phyloP scores from a whole-genome alignment of 2,888 invertebrate genomes.

The Helleia helle region DNA sequence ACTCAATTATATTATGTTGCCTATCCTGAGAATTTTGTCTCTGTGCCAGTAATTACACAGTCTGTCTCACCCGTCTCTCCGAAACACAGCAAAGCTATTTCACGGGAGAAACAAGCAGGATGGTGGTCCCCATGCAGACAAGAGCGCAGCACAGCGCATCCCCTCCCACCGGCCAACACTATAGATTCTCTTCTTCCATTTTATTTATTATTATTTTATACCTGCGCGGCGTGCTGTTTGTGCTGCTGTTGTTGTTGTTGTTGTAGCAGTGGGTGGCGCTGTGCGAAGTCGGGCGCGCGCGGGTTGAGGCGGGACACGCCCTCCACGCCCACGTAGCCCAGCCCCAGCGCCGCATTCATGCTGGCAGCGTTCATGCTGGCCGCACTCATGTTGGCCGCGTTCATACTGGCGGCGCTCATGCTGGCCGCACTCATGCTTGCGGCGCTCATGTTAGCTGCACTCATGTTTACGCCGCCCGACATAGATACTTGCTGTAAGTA shows the following conservation, averaged over 20 bases:
- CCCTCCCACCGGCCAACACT: too few relatives aligned
- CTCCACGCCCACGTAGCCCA: constrained; percentile 47
- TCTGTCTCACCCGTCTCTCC: too few relatives aligned
- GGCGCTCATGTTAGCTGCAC: constrained; percentile 24
- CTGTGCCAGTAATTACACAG: too few relatives aligned
- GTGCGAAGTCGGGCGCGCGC: constrained; percentile 65
- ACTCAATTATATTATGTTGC: too few relatives aligned
- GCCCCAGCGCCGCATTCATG: constrained; percentile 27
- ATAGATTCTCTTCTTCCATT: too few relatives aligned
- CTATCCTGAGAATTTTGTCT: too few relatives aligned
- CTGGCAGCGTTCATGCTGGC: constrained; percentile 23
- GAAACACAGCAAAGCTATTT: too few relatives aligned
- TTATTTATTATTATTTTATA: too few relatives aligned
- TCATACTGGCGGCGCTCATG: constrained; percentile 22
- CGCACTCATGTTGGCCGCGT: constrained; percentile 24
- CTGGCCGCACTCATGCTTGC: constrained; percentile 18
- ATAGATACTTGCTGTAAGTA: constrained; percentile 25
- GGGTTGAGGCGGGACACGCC: constrained; percentile 64
- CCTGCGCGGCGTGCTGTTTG: constrained; percentile 43
- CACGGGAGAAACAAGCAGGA: too few relatives aligned
- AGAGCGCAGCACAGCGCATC: too few relatives aligned
- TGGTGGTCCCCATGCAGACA: too few relatives aligned
- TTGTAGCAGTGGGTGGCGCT: constrained; percentile 44
- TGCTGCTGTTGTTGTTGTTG: constrained; percentile 28
- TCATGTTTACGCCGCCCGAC: constrained; percentile 25